phyloP scores from a whole-genome alignment of 37 sponge, comb jelly and placozoan genomes.

The Mnemiopsis leidyi region DNA sequence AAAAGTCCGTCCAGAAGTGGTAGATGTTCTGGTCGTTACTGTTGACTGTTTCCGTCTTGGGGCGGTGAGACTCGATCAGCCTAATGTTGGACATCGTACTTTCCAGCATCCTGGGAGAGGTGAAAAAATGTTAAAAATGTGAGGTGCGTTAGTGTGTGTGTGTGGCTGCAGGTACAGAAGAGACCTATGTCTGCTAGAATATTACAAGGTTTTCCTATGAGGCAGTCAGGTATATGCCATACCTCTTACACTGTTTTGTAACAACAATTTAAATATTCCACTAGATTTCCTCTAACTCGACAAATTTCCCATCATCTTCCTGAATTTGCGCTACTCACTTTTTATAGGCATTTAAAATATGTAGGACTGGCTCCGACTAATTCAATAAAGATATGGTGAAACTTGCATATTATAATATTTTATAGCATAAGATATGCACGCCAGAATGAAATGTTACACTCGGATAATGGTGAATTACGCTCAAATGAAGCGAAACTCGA shows the following conservation, averaged over 20 bases:
- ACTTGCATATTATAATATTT: neutral
- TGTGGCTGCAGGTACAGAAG: no score
- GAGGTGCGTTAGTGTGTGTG: no score
- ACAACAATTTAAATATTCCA: no score
- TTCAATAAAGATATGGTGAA: neutral
- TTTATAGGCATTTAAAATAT: neutral
- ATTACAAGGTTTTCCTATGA: no score
- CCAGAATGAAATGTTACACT: neutral
- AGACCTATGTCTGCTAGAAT: no score
- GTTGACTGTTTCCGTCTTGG: neutral
- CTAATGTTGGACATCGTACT: slow-evolving; percentile 45
- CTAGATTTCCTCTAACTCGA: no score
- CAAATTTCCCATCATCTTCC: no score
- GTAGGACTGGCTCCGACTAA: neutral
- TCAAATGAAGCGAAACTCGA: neutral
- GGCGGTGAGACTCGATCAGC: slow-evolving; percentile 63
- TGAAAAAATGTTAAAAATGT: neutral
- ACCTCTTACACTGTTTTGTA: no score
- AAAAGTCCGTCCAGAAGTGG: slow-evolving; percentile 65
- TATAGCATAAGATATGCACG: no score
- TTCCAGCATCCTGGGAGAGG: slow-evolving; percentile 36
- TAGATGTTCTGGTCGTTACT: slow-evolving; percentile 2
- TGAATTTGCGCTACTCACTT: no score
- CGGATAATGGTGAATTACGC: neutral
- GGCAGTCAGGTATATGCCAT: no score